Evolutionary conservation across 2,888 invertebrate genomes (phyloP).

Genomic region (Acrobasis suavella): DNA sequence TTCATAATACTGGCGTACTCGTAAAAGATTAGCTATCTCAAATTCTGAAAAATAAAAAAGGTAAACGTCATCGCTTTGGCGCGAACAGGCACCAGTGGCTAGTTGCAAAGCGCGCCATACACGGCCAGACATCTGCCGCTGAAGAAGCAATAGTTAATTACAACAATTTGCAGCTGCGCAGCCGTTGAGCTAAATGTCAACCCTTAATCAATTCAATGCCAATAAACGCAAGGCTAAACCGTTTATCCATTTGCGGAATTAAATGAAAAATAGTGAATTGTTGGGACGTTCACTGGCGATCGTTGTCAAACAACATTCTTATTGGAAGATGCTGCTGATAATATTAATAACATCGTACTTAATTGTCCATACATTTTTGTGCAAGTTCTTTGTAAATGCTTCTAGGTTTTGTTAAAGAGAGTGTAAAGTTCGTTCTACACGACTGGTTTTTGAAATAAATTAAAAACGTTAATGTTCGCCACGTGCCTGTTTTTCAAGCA

Average conservation of each 20-base stretch:
- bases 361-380: not conserved
- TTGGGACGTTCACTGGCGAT: not conserved
- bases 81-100: constrained; percentile 33
- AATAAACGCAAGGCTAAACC: constrained; percentile 52
- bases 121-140: constrained; percentile 66
- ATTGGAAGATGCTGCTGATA: constrained; percentile 3
- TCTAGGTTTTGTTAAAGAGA: not conserved
- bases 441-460: constrained; percentile 35
- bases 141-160: constrained; percentile 59
- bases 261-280: constrained; percentile 8
- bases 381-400: not conserved
- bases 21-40: not conserved
- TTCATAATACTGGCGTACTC: not conserved
- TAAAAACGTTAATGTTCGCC: constrained; percentile 56
- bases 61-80: constrained; percentile 51
- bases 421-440: constrained; percentile 41
- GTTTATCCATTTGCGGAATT: constrained; percentile 38
- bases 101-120: constrained; percentile 44
- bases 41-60: constrained; percentile 31
- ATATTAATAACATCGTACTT: constrained; percentile 5
- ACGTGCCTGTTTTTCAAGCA: constrained; percentile 60
- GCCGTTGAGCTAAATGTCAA: constrained; percentile 74
- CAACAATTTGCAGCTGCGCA: constrained; percentile 67
- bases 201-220: constrained; percentile 62
- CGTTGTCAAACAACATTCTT: constrained; percentile 1